Base-by-base conservation (phyloP, 1,140 invertebrate species). In the Melipona quadrifasciata region DNA sequence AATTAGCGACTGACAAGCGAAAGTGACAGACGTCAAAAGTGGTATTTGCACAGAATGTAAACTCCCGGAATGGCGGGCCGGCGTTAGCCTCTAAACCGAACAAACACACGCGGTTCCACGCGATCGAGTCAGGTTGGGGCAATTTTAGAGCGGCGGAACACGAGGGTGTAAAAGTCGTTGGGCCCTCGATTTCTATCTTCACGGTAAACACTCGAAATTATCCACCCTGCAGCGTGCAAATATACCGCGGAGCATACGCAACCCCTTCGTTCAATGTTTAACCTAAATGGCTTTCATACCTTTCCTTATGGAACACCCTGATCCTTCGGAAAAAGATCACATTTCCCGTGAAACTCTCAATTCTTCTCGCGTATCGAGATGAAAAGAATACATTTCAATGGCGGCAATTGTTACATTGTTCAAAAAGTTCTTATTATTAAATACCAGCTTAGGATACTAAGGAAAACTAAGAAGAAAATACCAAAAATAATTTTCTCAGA, bases 201-300 rank as follows among this genome's bases (percentile, higher is more conserved):
- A 84, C 51, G 74, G 82, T 88, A 91, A 91, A 91, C 87, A 91
- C 86, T 91, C 68, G 39, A 75, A 86, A 84, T 85, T 89, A 91
- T 89, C 80, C 89, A 82, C 81, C 74, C 64, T 68, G 58, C 31
- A 58, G 51, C 47, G 76, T 31, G 70, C 68, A 80, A 80, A 84
- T 73, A 80, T 68, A 27, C 19, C 19, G 10, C 5, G 68, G 31
- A 72, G 58, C 51, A 47, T 24, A 19, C 24, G 1, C 6, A 8
- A 34, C 47, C 27, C 68, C 0, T 24, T 16, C 12, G 1, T 31
- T 70, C 39, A 24, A 53, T 75, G 12, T 24, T 47, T 82, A 55
- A 72, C 53, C 68, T 27, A 11, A 82, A 57, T 27, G 21, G 17
- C 27, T 61, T 19, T 21, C 31, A 1, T 70, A 61, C 27, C 19